A percentile compares a stretch with the other conserved stretches of the same genome.
Conservation (phyloP, 2,888 invertebrate species). For the Macrosoma leucophasiata region DNA sequence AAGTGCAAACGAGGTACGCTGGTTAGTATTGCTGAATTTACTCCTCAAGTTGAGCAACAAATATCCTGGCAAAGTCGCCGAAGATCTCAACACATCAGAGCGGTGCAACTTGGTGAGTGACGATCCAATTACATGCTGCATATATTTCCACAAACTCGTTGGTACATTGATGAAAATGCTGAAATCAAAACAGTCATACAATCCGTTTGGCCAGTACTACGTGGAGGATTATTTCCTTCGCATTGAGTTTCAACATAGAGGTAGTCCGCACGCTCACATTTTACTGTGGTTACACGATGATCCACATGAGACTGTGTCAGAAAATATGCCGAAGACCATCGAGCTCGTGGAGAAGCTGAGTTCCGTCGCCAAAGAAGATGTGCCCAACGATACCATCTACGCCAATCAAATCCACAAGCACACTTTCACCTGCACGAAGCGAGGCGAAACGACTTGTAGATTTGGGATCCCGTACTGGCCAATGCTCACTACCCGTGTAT, state of each 20-base stretch:
- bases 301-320: slow-evolving; percentile 34
- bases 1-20: slow-evolving; percentile 48
- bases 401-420: slow-evolving; percentile 37
- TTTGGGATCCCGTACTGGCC: slow-evolving; percentile 39
- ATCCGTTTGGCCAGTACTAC: slow-evolving; percentile 35
- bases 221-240: slow-evolving; percentile 38
- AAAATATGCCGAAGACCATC: slow-evolving; percentile 36
- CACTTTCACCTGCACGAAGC: slow-evolving; percentile 34
- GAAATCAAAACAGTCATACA: slow-evolving; percentile 28
- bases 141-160: slow-evolving; percentile 36
- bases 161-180: slow-evolving; percentile 31
- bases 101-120: slow-evolving; percentile 27
- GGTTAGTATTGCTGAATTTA: slow-evolving; percentile 36
- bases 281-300: slow-evolving; percentile 44
- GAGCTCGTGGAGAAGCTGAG: slow-evolving; percentile 35
- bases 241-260: slow-evolving; percentile 45
- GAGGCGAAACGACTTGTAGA: slow-evolving; percentile 32
- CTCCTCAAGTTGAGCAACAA: slow-evolving; percentile 36
- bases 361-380: slow-evolving; percentile 31
- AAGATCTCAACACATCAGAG: slow-evolving; percentile 28
- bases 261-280: slow-evolving; percentile 46
- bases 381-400: slow-evolving; percentile 31
- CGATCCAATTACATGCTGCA: slow-evolving; percentile 37
- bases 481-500: slow-evolving; percentile 31
- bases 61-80: slow-evolving; percentile 26